phyloP scores from a whole-genome alignment of 2,888 invertebrate genomes.

The Prenolepis imparis region DNA sequence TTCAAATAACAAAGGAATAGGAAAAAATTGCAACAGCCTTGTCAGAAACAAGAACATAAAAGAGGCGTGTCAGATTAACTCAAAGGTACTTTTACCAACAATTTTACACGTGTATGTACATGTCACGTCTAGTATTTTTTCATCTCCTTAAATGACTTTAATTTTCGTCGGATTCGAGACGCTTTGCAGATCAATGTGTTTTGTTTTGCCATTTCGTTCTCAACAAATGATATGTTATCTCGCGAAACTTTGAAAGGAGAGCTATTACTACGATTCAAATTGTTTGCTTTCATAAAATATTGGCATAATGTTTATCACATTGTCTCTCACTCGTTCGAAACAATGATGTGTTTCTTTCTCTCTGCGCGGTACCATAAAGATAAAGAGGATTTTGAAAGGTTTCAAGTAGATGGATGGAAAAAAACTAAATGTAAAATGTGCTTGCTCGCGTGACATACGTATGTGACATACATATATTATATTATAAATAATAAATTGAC shows the following conservation, averaged over 20 bases:
- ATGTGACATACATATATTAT: no score
- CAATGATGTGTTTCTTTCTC: neutral
- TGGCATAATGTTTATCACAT: neutral
- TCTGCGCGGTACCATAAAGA: constrained; percentile 25
- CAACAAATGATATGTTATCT: neutral
- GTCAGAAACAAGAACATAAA: constrained; percentile 33
- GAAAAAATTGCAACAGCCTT: neutral
- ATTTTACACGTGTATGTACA: neutral
- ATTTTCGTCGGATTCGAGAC: neutral
- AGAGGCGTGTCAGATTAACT: constrained; percentile 20
- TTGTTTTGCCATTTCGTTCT: neutral
- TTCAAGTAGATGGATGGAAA: constrained; percentile 4
- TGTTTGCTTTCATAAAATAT: constrained; percentile 12
- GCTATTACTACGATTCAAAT: neutral
- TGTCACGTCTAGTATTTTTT: neutral
- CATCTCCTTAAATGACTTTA: neutral
- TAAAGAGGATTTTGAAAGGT: constrained; percentile 28
- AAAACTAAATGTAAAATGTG: constrained; percentile 4
- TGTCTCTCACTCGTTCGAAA: constrained; percentile 11
- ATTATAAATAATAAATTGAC: constrained; percentile 25
- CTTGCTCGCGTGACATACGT: neutral
- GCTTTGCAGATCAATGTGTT: neutral
- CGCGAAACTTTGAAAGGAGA: neutral
- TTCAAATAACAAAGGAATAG: neutral
- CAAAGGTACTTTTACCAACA: neutral